Conservation (phyloP, 2,888 invertebrate genomes). For the Leptopilina syphax region DNA sequence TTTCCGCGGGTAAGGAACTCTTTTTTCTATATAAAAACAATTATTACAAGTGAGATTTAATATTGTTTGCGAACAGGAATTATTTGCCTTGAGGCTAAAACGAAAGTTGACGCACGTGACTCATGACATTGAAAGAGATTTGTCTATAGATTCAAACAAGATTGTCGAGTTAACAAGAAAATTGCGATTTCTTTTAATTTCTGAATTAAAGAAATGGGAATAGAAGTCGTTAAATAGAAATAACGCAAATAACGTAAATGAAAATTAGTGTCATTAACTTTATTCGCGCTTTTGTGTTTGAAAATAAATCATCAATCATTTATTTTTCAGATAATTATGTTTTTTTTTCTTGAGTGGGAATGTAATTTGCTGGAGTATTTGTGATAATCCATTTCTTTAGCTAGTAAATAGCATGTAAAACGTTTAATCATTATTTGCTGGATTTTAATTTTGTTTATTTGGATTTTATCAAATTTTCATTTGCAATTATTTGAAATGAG, state of each 20-base stretch:
- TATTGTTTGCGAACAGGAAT: neutral
- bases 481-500: no score
- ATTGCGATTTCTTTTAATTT: conserved; percentile 29
- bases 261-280: neutral
- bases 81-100: conserved; percentile 23
- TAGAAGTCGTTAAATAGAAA: neutral
- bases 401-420: no score
- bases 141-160: conserved; percentile 9
- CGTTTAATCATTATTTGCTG: no score
- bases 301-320: conserved; percentile 5
- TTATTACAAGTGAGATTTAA: conserved; percentile 26
- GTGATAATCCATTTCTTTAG: no score
- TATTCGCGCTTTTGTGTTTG: neutral
- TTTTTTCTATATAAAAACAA: conserved; percentile 24
- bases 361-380: no score
- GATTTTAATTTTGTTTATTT: no score
- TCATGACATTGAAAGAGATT: conserved; percentile 33
- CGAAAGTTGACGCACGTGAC: conserved; percentile 31
- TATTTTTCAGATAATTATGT: neutral
- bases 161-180: conserved; percentile 28
- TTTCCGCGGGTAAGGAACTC: conserved; percentile 55
- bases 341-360: no score
- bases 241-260: neutral
- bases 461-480: no score
- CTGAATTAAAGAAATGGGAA: neutral